These are phyloP conservation scores for Chelon labrosus DNA, from an alignment of 2,797 vertebrate species.

Conservation along the genomic window DNA sequence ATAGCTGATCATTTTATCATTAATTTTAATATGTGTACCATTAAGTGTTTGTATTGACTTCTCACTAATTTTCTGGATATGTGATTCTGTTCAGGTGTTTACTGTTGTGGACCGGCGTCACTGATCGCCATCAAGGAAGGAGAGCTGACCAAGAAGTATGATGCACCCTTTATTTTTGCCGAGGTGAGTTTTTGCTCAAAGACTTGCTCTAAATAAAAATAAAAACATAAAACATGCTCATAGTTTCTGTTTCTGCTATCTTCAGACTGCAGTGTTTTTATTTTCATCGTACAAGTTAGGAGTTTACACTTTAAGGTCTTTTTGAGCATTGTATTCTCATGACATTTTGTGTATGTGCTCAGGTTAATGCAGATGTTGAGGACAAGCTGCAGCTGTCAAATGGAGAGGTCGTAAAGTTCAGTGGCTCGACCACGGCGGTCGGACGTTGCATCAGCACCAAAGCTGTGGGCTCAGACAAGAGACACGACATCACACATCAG, in stretches of 20 bases:
- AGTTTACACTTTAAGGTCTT: not conserved
- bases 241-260: not conserved
- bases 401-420: constrained; percentile 75
- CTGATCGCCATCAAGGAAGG: constrained; percentile 90
- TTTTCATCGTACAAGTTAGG: no score
- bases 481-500: constrained; percentile 92
- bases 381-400: constrained; percentile 76
- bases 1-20: no score
- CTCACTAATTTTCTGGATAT: not conserved
- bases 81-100: constrained; percentile 80
- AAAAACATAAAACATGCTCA: not conserved
- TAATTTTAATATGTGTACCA: no score
- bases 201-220: not conserved
- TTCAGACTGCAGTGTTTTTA: not conserved
- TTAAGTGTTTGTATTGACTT: no score
- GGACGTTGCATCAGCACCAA: constrained; percentile 93
- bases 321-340: not conserved
- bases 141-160: constrained; percentile 87
- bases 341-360: not conserved
- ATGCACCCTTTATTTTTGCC: constrained; percentile 90
- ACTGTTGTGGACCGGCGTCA: constrained; percentile 90
- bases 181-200: constrained; percentile 81
- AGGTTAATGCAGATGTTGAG: constrained; percentile 89
- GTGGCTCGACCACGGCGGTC: constrained; percentile 72
- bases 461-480: constrained; percentile 84